phyloP scores from a whole-genome alignment of 2,888 invertebrate genomes.

The Cepaea hortensis region DNA sequence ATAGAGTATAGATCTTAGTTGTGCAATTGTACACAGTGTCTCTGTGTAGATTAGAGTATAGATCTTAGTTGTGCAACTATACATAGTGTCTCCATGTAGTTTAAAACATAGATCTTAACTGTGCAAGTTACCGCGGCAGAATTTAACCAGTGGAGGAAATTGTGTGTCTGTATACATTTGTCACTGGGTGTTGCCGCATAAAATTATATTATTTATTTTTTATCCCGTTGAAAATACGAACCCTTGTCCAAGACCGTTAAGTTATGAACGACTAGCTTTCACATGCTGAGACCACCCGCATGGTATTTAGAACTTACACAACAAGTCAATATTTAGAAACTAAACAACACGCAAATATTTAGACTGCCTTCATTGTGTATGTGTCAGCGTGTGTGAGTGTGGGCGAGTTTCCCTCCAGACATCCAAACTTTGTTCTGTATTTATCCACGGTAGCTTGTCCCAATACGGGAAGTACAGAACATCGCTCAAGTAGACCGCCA shows the following conservation, averaged over 20 bases:
- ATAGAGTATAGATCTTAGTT: too few relatives aligned
- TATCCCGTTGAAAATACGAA: neutral
- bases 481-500: neutral
- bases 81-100: too few relatives aligned
- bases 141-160: too few relatives aligned
- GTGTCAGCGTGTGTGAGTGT: too few relatives aligned
- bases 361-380: slow-evolving; percentile 5
- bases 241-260: neutral
- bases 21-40: too few relatives aligned
- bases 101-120: too few relatives aligned
- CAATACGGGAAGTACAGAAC: neutral
- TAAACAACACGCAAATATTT: slow-evolving; percentile 20
- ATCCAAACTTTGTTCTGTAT: neutral
- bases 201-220: neutral
- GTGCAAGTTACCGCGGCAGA: too few relatives aligned
- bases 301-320: neutral
- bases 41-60: too few relatives aligned
- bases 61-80: too few relatives aligned
- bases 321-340: slow-evolving; percentile 1
- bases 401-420: neutral
- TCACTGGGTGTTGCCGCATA: too few relatives aligned
- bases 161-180: too few relatives aligned
- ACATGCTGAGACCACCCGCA: slow-evolving; percentile 1
- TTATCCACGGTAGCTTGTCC: neutral
- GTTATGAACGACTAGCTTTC: neutral